Conservation (phyloP, 2,113 vertebrate species). For the Cepphus grylle region DNA sequence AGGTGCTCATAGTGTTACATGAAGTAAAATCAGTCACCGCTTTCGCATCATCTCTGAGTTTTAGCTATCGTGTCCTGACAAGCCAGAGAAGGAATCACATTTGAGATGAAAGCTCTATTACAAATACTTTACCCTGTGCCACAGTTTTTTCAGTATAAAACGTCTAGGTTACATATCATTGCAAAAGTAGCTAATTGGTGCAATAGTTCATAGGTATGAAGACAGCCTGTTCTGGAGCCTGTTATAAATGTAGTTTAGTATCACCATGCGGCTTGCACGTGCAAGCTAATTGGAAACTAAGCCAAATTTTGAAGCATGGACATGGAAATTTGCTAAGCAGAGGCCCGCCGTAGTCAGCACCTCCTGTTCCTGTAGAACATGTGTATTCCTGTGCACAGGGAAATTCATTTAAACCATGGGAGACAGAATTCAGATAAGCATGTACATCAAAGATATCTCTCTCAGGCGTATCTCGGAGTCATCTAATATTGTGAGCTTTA, state of each 20-base stretch:
- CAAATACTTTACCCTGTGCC: neutral
- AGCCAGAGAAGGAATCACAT: neutral
- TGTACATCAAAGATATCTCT: neutral
- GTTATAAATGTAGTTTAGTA: neutral
- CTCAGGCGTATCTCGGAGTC: neutral
- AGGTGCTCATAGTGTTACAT: neutral
- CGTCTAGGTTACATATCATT: neutral
- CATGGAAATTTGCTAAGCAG: neutral
- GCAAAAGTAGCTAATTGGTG: neutral
- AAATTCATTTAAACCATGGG: neutral
- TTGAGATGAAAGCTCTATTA: neutral
- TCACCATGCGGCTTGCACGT: neutral
- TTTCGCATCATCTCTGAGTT: neutral
- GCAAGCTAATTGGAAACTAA: neutral
- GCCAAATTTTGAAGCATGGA: neutral
- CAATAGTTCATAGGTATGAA: neutral
- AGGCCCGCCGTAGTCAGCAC: neutral
- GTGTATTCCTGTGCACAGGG: neutral
- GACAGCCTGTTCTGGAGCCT: neutral
- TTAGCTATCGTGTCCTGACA: neutral
- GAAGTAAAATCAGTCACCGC: neutral
- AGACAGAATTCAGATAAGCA: neutral
- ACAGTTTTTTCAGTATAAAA: neutral
- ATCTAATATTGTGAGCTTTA: neutral
- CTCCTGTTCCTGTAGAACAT: neutral